phyloP scores from a whole-genome alignment of 2,888 invertebrate genomes.

The Cheilosia grossa region DNA sequence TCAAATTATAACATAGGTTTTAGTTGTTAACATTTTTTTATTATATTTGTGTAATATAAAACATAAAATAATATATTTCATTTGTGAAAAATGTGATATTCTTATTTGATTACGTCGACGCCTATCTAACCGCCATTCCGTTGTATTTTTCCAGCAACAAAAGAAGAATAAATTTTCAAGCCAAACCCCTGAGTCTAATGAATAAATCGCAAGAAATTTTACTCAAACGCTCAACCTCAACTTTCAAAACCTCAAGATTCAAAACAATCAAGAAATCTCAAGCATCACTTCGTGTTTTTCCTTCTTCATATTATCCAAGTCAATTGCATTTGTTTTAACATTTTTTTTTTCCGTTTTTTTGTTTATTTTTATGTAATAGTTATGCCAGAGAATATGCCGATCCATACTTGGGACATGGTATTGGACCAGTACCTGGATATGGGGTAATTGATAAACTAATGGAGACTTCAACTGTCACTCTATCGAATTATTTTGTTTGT shows the following conservation, averaged over 20 bases:
- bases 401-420: conserved; percentile 96
- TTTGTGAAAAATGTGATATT: not conserved
- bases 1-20: not conserved
- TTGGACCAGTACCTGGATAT: conserved; percentile 98
- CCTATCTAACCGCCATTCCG: not conserved
- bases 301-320: not conserved
- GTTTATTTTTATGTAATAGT: conserved; percentile 82
- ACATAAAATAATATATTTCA: too few species aligned
- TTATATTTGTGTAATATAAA: too few species aligned
- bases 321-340: conserved; percentile 5
- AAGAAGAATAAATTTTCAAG: conserved; percentile 44
- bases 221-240: conserved; percentile 12
- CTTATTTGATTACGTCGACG: not conserved
- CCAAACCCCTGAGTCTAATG: conserved; percentile 10
- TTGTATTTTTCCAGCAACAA: conserved; percentile 58
- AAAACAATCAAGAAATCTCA: conserved; percentile 62
- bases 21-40: too few species aligned
- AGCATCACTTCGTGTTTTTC: conserved; percentile 14
- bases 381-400: conserved; percentile 96
- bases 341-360: conserved; percentile 3
- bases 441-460: conserved; percentile 88
- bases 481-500: conserved; percentile 53
- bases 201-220: conserved; percentile 46
- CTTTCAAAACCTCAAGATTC: conserved; percentile 45
- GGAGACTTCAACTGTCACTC: conserved; percentile 41